phyloP scores from a whole-genome alignment of 2,797 vertebrate species.

The Thaleichthys pacificus region DNA sequence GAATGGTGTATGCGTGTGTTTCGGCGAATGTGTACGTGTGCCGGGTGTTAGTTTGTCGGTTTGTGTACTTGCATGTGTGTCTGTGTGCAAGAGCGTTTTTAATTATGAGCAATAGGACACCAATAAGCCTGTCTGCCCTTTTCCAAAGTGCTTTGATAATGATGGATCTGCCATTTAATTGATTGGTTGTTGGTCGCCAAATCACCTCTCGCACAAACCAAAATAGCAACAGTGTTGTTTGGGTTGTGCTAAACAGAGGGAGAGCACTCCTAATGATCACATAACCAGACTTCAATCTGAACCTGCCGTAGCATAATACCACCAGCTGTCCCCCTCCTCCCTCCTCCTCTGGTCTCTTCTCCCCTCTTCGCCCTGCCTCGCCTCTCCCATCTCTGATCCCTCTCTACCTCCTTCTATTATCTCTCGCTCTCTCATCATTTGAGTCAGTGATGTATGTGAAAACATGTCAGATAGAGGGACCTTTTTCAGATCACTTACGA shows the following conservation, averaged over 20 bases:
- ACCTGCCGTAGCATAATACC: background rate
- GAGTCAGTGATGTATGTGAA: too few species aligned
- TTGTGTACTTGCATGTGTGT: background rate
- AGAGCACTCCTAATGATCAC: constrained; percentile 46
- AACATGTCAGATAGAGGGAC: too few species aligned
- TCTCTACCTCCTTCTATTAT: background rate
- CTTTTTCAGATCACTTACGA: too few species aligned
- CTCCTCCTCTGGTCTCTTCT: background rate
- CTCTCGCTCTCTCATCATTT: background rate
- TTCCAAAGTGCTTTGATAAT: constrained; percentile 49
- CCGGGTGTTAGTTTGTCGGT: constrained; percentile 7
- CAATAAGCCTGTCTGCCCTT: constrained; percentile 56
- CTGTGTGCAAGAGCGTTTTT: constrained; percentile 27
- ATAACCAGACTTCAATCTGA: constrained; percentile 32
- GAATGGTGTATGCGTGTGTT: background rate
- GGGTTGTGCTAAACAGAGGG: constrained; percentile 38
- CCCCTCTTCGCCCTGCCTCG: background rate
- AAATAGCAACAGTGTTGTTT: constrained; percentile 33
- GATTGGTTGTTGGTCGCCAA: constrained; percentile 63
- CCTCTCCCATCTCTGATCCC: background rate
- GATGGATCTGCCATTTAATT: constrained; percentile 63
- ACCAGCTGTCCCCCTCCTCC: background rate
- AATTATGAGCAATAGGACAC: constrained; percentile 55
- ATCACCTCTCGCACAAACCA: constrained; percentile 33
- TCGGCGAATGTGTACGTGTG: background rate